Percentiles rank a stretch among this genome's conserved stretches.
These are phyloP conservation scores for Drosophila watanabei DNA, from an alignment of 1,140 invertebrate species.

Conservation along the genomic window DNA sequence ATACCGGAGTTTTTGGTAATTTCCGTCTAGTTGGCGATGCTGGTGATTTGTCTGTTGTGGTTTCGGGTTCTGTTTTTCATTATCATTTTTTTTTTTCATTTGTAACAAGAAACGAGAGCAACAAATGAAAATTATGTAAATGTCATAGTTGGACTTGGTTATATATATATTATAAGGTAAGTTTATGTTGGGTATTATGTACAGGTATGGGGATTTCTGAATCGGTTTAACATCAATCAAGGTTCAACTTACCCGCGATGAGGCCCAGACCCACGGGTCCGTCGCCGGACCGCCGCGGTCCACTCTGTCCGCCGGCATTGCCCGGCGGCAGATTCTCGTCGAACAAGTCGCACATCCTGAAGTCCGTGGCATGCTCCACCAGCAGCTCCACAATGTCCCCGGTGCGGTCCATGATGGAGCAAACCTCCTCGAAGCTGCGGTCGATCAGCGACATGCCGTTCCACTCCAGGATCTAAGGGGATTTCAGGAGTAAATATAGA, in stretches of 20 bases:
- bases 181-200: slow-evolving; percentile 19
- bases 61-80: slow-evolving; percentile 78
- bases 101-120: slow-evolving; percentile 79
- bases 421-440: slow-evolving; percentile 95
- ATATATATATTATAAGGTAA: slow-evolving; percentile 31
- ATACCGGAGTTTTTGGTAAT: slow-evolving; percentile 97
- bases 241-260: slow-evolving; percentile 79
- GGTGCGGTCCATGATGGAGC: slow-evolving; percentile 92
- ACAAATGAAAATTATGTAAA: slow-evolving; percentile 78
- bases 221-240: background rate
- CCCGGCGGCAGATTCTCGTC: slow-evolving; percentile 87
- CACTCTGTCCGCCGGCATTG: slow-evolving; percentile 77
- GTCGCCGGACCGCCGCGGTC: slow-evolving; percentile 80
- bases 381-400: slow-evolving; percentile 93
- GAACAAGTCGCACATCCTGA: slow-evolving; percentile 89
- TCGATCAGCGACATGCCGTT: slow-evolving; percentile 93
- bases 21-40: slow-evolving; percentile 95
- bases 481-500: background rate
- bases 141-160: slow-evolving; percentile 35
- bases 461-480: slow-evolving; percentile 91
- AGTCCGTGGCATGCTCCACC: slow-evolving; percentile 92
- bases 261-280: slow-evolving; percentile 80
- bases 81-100: slow-evolving; percentile 22
- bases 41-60: slow-evolving; percentile 92
- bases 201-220: slow-evolving; percentile 6